phyloP scores from a whole-genome alignment of 1,140 invertebrate genomes.

The Brachionus plicatilis region DNA sequence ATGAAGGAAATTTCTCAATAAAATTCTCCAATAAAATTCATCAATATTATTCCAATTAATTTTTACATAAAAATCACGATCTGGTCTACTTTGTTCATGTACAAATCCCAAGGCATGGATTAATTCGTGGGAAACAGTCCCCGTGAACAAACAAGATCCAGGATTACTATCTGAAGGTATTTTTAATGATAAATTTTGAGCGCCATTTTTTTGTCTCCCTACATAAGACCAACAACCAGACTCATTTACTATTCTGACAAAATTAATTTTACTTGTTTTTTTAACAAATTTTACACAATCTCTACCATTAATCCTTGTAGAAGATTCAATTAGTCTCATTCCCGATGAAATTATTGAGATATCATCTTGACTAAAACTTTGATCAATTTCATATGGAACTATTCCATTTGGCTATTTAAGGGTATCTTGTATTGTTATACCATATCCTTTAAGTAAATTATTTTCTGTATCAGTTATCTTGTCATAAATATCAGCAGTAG shows the following conservation, averaged over 20 bases:
- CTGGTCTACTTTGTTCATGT: conserved; percentile 95
- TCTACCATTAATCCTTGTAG: not conserved
- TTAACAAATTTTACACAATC: not conserved
- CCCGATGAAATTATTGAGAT: not conserved
- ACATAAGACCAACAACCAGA: not conserved
- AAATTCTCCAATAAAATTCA: not conserved
- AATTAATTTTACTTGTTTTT: not conserved
- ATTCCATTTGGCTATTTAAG: not conserved
- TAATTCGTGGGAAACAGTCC: conserved; percentile 95
- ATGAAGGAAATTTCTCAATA: not conserved
- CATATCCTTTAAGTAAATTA: not conserved
- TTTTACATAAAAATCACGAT: conserved; percentile 70
- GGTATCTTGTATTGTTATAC: not conserved
- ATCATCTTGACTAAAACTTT: not conserved
- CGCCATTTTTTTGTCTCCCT: not conserved
- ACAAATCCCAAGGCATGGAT: conserved; percentile 97
- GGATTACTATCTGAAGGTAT: not conserved
- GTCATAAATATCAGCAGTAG: not conserved
- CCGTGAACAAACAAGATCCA: conserved; percentile 49
- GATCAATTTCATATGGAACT: not conserved
- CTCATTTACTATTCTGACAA: not conserved
- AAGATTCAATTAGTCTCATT: not conserved
- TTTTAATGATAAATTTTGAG: not conserved
- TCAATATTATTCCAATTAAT: not conserved
- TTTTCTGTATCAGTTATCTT: not conserved